Percentiles rank a stretch among this genome's conserved stretches.
These are phyloP conservation scores for Nyleta sp. DNA, from an alignment of 2,888 invertebrate genomes.

Conservation along the genomic window DNA sequence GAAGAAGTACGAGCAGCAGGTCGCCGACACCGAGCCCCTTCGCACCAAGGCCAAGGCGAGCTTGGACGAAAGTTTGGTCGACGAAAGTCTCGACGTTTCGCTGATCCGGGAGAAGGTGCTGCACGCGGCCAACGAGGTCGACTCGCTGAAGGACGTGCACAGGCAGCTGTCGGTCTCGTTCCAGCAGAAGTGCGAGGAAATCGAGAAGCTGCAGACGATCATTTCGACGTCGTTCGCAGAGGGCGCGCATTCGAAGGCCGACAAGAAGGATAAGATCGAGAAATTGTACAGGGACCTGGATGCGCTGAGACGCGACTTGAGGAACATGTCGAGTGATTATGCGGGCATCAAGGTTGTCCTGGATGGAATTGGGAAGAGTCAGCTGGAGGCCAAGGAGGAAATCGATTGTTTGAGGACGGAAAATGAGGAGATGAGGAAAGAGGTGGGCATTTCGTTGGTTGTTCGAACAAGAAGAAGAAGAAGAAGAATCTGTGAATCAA, in stretches of 20 bases:
- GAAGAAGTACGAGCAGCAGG: slow-evolving; percentile 73
- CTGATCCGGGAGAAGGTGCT: slow-evolving; percentile 74
- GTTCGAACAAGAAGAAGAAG: too few species aligned
- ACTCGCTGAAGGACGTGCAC: slow-evolving; percentile 71
- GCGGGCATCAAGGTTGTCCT: slow-evolving; percentile 22
- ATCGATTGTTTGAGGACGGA: slow-evolving; percentile 55
- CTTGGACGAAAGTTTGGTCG: slow-evolving; percentile 69
- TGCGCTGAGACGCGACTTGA: slow-evolving; percentile 68
- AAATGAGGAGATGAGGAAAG: slow-evolving; percentile 65
- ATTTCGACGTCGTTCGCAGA: slow-evolving; percentile 30
- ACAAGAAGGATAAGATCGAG: slow-evolving; percentile 64
- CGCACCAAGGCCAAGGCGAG: slow-evolving; percentile 72
- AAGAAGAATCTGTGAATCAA: too few species aligned
- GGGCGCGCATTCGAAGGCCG: slow-evolving; percentile 40
- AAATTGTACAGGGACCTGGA: slow-evolving; percentile 70
- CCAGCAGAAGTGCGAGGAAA: slow-evolving; percentile 72
- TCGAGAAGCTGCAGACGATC: slow-evolving; percentile 70
- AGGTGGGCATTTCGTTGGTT: too few species aligned
- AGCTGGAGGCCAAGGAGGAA: slow-evolving; percentile 59
- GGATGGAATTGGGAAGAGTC: slow-evolving; percentile 67
- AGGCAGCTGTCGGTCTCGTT: slow-evolving; percentile 70
- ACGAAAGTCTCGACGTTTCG: slow-evolving; percentile 70
- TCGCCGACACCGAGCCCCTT: slow-evolving; percentile 71
- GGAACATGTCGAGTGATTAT: slow-evolving; percentile 61
- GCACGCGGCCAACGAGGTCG: slow-evolving; percentile 70